Percentiles rank a stretch among this genome's conserved stretches.
Evolutionary conservation across 2,888 invertebrate genomes (phyloP).

Genomic region (Andrena flavipes): DNA sequence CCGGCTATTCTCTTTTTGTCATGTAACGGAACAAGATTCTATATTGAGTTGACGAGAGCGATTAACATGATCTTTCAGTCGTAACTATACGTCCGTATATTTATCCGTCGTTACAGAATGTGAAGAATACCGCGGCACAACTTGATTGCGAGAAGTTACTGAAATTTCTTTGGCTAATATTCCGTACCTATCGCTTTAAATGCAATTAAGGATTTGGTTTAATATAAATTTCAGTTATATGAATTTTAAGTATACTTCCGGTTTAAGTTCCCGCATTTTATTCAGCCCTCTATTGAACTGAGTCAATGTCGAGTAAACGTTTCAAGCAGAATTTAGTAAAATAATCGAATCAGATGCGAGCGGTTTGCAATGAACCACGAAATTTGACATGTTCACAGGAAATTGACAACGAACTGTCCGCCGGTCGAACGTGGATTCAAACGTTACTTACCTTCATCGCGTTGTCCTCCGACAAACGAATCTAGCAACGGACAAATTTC

Average conservation of each 20-base stretch:
- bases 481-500: neutral
- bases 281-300: neutral
- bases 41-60: constrained; percentile 18
- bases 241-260: no score
- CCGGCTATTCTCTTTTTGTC: constrained; percentile 41
- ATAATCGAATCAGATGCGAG: neutral
- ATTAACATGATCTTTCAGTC: constrained; percentile 48
- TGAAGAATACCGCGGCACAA: neutral
- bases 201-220: neutral
- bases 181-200: neutral
- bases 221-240: neutral
- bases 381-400: neutral
- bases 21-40: constrained; percentile 56
- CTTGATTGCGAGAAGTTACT: neutral
- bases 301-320: neutral
- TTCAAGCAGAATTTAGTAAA: neutral
- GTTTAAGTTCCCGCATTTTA: neutral
- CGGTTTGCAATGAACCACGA: neutral
- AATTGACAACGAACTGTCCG: no score
- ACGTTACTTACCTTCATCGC: constrained; percentile 48
- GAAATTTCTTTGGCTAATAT: neutral
- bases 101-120: neutral
- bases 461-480: constrained; percentile 9
- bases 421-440: neutral
- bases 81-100: constrained; percentile 13